Conservation (phyloP, 2,888 invertebrate species). For the Schrankia costaestrigalis region DNA sequence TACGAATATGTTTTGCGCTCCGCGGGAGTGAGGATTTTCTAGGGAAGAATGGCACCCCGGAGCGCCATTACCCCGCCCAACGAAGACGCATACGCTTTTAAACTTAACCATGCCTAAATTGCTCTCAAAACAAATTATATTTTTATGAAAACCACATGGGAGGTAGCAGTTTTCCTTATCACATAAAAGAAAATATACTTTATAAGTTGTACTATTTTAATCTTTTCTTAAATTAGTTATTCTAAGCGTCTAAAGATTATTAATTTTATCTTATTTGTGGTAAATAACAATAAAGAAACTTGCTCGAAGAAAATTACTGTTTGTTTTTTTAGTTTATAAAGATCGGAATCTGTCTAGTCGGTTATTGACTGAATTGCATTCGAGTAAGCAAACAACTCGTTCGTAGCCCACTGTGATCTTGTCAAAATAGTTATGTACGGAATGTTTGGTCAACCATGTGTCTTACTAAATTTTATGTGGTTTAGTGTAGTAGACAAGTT, state of each 20-base stretch:
- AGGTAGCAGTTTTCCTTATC: conserved; percentile 18
- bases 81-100: conserved; percentile 58
- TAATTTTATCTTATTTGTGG: too few relatives aligned
- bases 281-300: too few relatives aligned
- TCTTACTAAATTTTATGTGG: conserved; percentile 57
- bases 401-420: too few relatives aligned
- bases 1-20: conserved; percentile 49
- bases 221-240: too few relatives aligned
- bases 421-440: background rate
- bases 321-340: too few relatives aligned
- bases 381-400: too few relatives aligned
- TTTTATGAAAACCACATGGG: conserved; percentile 28
- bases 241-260: too few relatives aligned
- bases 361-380: too few relatives aligned
- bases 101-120: conserved; percentile 60
- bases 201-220: conserved; percentile 19
- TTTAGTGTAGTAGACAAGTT: conserved; percentile 68
- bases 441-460: conserved; percentile 45
- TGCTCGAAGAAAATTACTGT: too few relatives aligned
- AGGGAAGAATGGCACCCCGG: conserved; percentile 43
- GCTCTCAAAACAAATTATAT: conserved; percentile 46
- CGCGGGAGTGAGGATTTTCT: conserved; percentile 36
- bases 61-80: conserved; percentile 47
- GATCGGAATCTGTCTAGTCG: too few relatives aligned
- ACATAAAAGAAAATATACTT: conserved; percentile 20